phyloP scores from a whole-genome alignment of 1,140 invertebrate species.

The Aphidius gifuensis region DNA sequence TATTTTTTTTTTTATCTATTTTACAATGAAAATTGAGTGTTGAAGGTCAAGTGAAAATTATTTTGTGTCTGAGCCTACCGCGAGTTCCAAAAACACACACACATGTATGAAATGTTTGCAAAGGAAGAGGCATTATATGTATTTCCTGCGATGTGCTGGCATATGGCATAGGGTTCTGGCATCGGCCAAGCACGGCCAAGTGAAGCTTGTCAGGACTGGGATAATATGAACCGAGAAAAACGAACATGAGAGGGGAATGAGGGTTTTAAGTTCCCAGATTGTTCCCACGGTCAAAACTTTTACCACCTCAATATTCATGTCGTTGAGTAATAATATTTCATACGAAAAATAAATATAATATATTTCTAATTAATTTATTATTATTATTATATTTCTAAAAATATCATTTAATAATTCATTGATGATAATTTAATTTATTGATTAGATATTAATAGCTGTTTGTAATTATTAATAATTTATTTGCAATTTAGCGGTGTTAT shows the following conservation, averaged over 20 bases:
- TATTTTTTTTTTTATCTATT: too few species aligned
- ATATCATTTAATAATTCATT: too few species aligned
- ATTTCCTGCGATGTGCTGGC: constrained; percentile 45
- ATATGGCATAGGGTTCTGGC: constrained; percentile 45
- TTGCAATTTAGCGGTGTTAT: too few species aligned
- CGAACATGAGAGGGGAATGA: constrained; percentile 16
- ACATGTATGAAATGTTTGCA: not conserved
- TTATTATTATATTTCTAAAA: too few species aligned
- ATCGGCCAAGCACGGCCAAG: constrained; percentile 2
- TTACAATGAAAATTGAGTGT: not conserved
- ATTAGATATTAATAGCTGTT: too few species aligned
- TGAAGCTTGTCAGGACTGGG: constrained; percentile 11
- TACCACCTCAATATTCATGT: constrained; percentile 31
- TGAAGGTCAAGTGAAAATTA: constrained; percentile 9
- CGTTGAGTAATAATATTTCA: not conserved
- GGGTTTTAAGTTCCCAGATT: constrained; percentile 47
- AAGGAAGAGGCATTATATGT: constrained; percentile 25
- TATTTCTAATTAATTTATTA: too few species aligned
- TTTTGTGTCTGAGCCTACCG: constrained; percentile 20
- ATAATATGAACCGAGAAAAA: constrained; percentile 4
- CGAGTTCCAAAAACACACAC: too few species aligned
- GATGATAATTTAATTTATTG: too few species aligned
- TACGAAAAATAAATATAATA: too few species aligned
- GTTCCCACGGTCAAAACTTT: constrained; percentile 56
- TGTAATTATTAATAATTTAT: too few species aligned